Percentiles rank a stretch among this genome's conserved stretches.
Evolutionary conservation across 2,797 vertebrate species (phyloP).

Genomic region (Petrocephalus sullivani): DNA sequence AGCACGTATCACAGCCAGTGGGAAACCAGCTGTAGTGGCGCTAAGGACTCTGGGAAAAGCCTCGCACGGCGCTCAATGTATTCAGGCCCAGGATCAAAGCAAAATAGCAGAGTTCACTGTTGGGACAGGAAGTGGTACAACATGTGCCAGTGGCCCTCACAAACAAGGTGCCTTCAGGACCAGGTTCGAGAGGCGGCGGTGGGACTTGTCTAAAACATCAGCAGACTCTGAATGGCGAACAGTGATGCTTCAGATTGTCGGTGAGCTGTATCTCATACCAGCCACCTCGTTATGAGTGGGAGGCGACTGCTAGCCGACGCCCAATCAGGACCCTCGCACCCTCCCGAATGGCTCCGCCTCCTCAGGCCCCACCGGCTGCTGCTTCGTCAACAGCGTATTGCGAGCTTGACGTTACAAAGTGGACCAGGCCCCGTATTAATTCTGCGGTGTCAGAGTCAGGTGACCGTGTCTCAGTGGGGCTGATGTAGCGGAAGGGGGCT

Average conservation of each 20-base stretch:
- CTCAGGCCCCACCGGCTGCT: not conserved
- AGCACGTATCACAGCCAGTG: not conserved
- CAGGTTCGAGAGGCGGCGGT: not conserved
- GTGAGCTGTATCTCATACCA: not conserved
- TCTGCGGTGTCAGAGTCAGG: not conserved
- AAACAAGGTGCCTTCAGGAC: not conserved
- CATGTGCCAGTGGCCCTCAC: not conserved
- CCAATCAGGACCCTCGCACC: not conserved
- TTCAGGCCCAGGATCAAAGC: not conserved
- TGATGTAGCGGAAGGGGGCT: not conserved
- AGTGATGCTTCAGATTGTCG: not conserved
- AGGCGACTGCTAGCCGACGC: not conserved
- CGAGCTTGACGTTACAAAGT: not conserved
- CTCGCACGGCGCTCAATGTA: not conserved
- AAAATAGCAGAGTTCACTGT: not conserved
- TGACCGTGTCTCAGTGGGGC: not conserved
- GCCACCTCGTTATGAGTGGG: not conserved
- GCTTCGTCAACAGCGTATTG: not conserved
- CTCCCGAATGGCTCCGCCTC: not conserved
- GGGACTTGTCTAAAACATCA: not conserved
- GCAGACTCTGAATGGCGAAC: not conserved
- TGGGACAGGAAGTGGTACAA: not conserved
- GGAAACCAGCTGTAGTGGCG: not conserved
- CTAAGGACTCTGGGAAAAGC: not conserved
- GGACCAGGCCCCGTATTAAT: not conserved